Percentiles rank a stretch among this genome's conserved stretches.
Conservation (phyloP, 2,797 vertebrate genomes). For the Hemitrygon akajei region DNA sequence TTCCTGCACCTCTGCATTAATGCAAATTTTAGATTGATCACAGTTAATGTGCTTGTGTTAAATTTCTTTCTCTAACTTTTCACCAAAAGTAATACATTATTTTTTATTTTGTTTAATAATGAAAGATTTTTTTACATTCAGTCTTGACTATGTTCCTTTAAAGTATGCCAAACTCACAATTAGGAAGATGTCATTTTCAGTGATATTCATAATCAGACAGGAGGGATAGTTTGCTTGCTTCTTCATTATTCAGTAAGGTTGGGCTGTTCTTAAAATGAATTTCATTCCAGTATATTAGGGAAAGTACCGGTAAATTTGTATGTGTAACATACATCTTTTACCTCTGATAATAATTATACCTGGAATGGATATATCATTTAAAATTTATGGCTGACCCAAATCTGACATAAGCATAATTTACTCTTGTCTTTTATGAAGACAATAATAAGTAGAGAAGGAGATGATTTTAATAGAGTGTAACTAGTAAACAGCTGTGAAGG, state of each 20-base stretch:
- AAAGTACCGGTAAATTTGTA: not conserved
- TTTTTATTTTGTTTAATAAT: not conserved
- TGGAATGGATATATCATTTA: not conserved
- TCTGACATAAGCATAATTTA: not conserved
- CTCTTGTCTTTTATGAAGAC: not conserved
- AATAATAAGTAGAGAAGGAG: not conserved
- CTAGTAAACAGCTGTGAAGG: slow-evolving; percentile 24
- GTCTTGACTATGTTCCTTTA: not conserved
- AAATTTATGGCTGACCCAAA: not conserved
- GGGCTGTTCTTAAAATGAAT: not conserved
- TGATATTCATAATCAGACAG: not conserved
- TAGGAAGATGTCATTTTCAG: not conserved
- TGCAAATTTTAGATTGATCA: not conserved
- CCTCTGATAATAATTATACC: not conserved
- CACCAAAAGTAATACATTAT: not conserved
- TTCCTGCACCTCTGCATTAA: not conserved
- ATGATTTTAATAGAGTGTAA: not conserved
- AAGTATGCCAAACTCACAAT: too few relatives aligned
- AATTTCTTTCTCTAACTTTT: not conserved
- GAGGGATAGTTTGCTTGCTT: not conserved
- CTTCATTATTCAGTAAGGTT: not conserved
- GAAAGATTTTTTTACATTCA: not conserved
- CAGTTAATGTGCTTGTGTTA: not conserved
- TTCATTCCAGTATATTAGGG: not conserved
- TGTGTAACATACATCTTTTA: not conserved